Evolutionary conservation across 2,888 invertebrate species (phyloP).

Genomic region (Liodrosophila aerea): DNA sequence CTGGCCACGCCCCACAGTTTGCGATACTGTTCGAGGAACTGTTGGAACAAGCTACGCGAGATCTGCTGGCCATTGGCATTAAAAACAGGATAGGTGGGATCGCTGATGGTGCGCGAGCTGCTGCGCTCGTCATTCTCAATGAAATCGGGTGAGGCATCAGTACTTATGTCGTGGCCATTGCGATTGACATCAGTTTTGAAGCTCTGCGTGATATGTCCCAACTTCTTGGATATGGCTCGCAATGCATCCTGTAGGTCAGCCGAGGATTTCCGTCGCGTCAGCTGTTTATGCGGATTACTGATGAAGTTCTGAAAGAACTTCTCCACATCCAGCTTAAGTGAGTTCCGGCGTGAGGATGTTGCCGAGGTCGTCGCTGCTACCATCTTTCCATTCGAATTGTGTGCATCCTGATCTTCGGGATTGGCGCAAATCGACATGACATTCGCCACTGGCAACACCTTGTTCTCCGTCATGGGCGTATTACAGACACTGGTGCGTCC

Average conservation of each 20-base stretch:
- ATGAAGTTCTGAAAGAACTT: slow-evolving; percentile 81
- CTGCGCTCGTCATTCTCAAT: slow-evolving; percentile 70
- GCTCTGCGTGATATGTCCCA: slow-evolving; percentile 84
- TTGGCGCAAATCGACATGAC: slow-evolving; percentile 89
- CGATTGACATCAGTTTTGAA: slow-evolving; percentile 81
- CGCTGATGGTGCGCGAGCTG: slow-evolving; percentile 87
- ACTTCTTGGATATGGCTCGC: slow-evolving; percentile 84
- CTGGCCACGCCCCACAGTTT: slow-evolving; percentile 81
- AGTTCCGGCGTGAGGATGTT: slow-evolving; percentile 61
- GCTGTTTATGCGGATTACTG: slow-evolving; percentile 76
- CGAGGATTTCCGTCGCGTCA: slow-evolving; percentile 84
- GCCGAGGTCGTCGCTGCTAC: slow-evolving; percentile 18
- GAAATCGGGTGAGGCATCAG: slow-evolving; percentile 62
- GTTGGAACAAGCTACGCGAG: slow-evolving; percentile 87
- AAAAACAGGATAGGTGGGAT: slow-evolving; percentile 90
- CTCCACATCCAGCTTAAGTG: slow-evolving; percentile 80
- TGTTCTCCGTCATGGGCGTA: slow-evolving; percentile 90
- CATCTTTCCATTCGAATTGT: slow-evolving; percentile 64
- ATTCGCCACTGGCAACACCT: slow-evolving; percentile 88
- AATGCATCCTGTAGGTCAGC: slow-evolving; percentile 86
- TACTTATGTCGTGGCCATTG: slow-evolving; percentile 52
- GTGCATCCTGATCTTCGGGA: slow-evolving; percentile 82
- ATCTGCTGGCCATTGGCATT: slow-evolving; percentile 89
- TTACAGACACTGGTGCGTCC: slow-evolving; percentile 90
- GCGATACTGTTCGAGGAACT: slow-evolving; percentile 87